Evolutionary conservation across 92 coral and sea anemone genomes (phyloP), one percentile per base, ranked within the genome.

Genomic region (Micromussa lordhowensis): DNA sequence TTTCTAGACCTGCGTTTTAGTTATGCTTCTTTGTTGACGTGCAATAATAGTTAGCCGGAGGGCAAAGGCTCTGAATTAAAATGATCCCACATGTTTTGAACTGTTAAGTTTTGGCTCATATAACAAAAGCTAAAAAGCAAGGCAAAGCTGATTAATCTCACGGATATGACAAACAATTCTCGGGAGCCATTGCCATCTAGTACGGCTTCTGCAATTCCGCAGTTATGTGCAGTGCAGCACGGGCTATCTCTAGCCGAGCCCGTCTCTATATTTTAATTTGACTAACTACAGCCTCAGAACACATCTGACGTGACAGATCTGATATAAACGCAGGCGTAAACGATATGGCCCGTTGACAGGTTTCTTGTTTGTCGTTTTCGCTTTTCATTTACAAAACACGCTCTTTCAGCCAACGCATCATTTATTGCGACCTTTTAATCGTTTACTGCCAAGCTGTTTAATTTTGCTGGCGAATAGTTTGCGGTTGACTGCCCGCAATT

Each of bases 401-500:
- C 70, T 26, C n/a, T 64, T 66, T 26, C 34, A 28, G 32, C 71
- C 17, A 31, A 26, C 26, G 11, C 51, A 2, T 15, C 26, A 34
- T 72, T 21, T 32, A 72, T 32, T 38, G 26, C 15, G 17, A 16
- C 21, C 78, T 73, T 38, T 73, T 18, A 14, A 53, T 54, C 7
- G 40, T 57, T 79, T 31, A 28, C 66, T 68, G 14, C 26, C 66
- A 82, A 26, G 14, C 63, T 83, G 66, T 83, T 38, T 22, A 49
- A 36, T 12, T 54, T 35, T 8, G 12, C 51, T 8, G 8, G 51
- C 51, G 51, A 44, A 44, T 44, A 44, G 36, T 75, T 63, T 75
- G 88, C 44, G 88, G 88, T 74, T 84, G 73, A 75, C n/a, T 84
- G 81, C 80, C 80, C 88, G 26, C 73, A 9, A 31, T 57, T 75